Evolutionary conservation across 2,797 vertebrate genomes (phyloP), one percentile per base, ranked within the genome.

Genomic region (Lacerta viridis): DNA sequence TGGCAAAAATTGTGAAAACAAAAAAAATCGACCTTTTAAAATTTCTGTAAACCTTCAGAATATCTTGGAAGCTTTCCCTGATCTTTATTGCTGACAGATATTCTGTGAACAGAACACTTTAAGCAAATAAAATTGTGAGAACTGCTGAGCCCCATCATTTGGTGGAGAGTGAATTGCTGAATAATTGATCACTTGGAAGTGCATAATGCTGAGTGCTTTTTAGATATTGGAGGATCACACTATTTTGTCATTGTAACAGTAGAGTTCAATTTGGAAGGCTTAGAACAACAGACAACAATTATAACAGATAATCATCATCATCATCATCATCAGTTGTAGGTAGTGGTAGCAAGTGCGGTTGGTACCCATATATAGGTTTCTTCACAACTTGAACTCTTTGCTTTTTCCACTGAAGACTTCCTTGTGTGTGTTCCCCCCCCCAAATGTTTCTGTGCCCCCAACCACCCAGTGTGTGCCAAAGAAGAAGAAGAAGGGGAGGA

Each of bases 101-200:
- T 77, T 88, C 88, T 86, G 88, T 74, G 92, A 79, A 74, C 66
- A 75, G 91, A 93, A 92, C 18, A 68, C 81, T 25, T 85, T 77
- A 41, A 92, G 88, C 88, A 69, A 71, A 84, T 90, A 84, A 88
- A 82, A 90, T 92, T 91, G 81, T 92, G 88, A 89, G 91, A 94
- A 92, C 94, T 92, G 93, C 88, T 84, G 90, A 94, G 92, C 91
- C 80, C 84, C 90, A 92, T 93, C 87, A 75, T 71, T 85, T 64
- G 25, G 77, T 80, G 92, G 93, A 87, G 90, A 91, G 89, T 87
- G 94, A 95, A 91, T 69, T 93, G 81, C 87, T 94, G 93, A 96
- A 95, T 95, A 95, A 95, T 95, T 94, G 90, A 95, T 93, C 94
- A 92, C 90, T 95, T 94, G 87, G 68, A 72, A 91, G 90, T 93